Percentiles rank a stretch among this genome's conserved stretches.
Conservation (phyloP, 1,140 invertebrate genomes). For the Lepidurus arcticus region DNA sequence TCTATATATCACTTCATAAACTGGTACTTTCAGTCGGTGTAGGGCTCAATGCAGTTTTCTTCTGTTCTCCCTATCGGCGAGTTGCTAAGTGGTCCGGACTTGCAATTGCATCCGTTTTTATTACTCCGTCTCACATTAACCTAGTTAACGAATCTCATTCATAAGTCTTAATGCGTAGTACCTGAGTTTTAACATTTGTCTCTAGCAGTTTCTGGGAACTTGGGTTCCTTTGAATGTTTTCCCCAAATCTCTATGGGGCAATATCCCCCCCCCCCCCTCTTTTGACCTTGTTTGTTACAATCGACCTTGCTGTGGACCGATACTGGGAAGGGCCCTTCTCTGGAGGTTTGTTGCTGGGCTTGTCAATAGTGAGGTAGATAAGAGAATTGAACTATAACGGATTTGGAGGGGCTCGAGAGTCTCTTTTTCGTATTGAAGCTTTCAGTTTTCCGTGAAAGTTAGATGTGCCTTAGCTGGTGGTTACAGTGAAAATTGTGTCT, state of each 20-base stretch:
- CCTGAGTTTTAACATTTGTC: not conserved
- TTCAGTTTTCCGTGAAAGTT: not conserved
- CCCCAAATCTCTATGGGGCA: not conserved
- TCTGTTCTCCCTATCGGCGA: no score
- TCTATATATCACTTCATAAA: no score
- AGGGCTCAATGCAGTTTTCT: no score
- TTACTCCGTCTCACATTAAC: no score
- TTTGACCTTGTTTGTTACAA: constrained; percentile 13
- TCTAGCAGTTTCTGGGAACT: not conserved
- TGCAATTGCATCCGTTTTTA: no score
- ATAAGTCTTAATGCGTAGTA: not conserved
- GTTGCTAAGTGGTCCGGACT: no score
- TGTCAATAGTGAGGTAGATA: not conserved
- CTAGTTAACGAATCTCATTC: no score
- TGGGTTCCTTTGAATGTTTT: not conserved
- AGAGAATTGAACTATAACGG: not conserved
- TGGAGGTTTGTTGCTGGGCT: not conserved
- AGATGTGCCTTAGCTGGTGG: not conserved
- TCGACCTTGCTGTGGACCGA: not conserved
- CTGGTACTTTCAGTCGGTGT: no score
- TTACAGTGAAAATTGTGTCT: not conserved
- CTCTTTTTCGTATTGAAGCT: constrained; percentile 2
- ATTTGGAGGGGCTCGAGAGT: not conserved
- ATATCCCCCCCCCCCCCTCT: not conserved
- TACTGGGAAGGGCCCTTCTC: not conserved